These are phyloP conservation scores for Parnassius mnemosyne DNA, from an alignment of 2,888 invertebrate genomes.

Conservation along the genomic window DNA sequence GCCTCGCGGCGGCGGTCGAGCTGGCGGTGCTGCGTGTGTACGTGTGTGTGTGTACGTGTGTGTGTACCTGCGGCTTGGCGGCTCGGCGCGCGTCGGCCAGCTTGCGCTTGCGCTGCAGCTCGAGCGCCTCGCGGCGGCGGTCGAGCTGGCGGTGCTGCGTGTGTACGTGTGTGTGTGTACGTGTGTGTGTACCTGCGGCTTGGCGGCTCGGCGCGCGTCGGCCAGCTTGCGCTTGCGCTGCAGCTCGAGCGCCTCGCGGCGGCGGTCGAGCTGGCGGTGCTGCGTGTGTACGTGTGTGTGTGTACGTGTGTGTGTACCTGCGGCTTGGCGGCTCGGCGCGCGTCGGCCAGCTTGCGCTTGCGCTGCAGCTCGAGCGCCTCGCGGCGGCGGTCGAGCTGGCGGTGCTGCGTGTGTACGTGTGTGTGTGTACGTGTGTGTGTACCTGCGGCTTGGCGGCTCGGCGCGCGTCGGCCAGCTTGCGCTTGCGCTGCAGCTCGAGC, in stretches of 20 bases:
- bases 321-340: conserved; percentile 63
- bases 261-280: conserved; percentile 67
- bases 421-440: conserved; percentile 18
- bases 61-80: too few species aligned
- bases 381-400: conserved; percentile 64
- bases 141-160: conserved; percentile 64
- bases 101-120: conserved; percentile 63
- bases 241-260: conserved; percentile 68
- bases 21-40: conserved; percentile 50
- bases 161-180: not conserved
- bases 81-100: too few species aligned
- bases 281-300: conserved; percentile 48
- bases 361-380: conserved; percentile 73
- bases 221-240: too few species aligned
- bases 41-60: too few species aligned
- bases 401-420: conserved; percentile 50
- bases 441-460: conserved; percentile 71
- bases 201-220: conserved; percentile 75
- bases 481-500: conserved; percentile 73
- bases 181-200: conserved; percentile 47
- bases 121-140: conserved; percentile 70
- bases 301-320: conserved; percentile 21
- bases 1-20: conserved; percentile 73
- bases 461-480: too few species aligned
- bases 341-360: conserved; percentile 71